These are phyloP conservation scores for Clostera curtula DNA, from an alignment of 2,888 invertebrate species.

Conservation along the genomic window DNA sequence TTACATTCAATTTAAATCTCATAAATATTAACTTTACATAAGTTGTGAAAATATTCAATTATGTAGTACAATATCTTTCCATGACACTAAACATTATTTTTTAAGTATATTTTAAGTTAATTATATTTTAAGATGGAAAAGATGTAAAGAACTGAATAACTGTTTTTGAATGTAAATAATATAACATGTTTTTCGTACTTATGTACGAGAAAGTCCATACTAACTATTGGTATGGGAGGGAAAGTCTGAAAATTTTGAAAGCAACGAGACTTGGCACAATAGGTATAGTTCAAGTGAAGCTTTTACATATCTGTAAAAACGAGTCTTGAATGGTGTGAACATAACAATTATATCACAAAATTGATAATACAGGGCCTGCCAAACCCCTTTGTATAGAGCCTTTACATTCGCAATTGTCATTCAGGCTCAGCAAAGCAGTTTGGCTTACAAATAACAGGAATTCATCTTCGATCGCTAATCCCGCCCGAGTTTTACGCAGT, in stretches of 20 bases:
- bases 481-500: conserved; percentile 27
- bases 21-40: too few relatives aligned
- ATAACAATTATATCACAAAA: conserved; percentile 36
- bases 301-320: not conserved
- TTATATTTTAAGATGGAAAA: too few relatives aligned
- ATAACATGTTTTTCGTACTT: too few relatives aligned
- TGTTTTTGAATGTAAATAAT: too few relatives aligned
- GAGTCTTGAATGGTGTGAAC: not conserved
- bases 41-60: too few relatives aligned
- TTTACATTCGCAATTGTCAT: conserved; percentile 42
- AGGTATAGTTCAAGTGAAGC: not conserved
- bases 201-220: too few relatives aligned
- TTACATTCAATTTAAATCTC: too few relatives aligned
- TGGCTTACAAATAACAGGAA: conserved; percentile 39
- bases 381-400: conserved; percentile 15
- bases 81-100: too few relatives aligned
- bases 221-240: too few relatives aligned
- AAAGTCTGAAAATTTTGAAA: not conserved
- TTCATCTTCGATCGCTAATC: conserved; percentile 36
- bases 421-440: conserved; percentile 33
- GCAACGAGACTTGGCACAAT: not conserved
- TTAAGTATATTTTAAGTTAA: too few relatives aligned
- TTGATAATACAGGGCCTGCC: conserved; percentile 19
- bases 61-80: too few relatives aligned
- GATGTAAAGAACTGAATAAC: too few relatives aligned